Evolutionary conservation across 2,113 vertebrate genomes (phyloP), one percentile per base, ranked within the genome.

Genomic region (Desmodus rotundus): DNA sequence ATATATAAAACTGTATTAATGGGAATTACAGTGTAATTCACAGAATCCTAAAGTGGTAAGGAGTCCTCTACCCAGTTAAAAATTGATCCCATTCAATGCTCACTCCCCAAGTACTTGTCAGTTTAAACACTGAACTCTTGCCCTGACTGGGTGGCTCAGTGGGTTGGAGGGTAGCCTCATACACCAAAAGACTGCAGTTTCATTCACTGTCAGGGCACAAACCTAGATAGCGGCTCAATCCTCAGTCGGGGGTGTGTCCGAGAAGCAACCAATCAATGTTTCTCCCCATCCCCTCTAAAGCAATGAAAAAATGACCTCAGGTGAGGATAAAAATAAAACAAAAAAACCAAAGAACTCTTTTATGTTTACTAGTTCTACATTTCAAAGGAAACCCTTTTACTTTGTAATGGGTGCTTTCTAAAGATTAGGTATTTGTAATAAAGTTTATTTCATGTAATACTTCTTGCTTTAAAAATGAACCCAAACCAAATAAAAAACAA

Each of bases 341-440:
- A 58, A 10, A 65, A 67, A 67, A 65, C n/a, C 67, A 63, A 8
- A 26, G 58, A 33, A 76, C 43, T 70, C 6, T 89, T 86, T 77
- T 31, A 4, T 74, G 65, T 78, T 93, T 56, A 52, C 28, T 56
- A 89, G 36, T 85, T 78, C 41, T 61, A 14, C 38, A 56, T 91
- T 81, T 96, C 72, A 63, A 91, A 95, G 61, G 61, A 76, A 17
- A 88, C 20, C 7, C 74, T 68, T 77, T 76, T 78, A 68, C 28
- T 73, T 52, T 50, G 16, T 20, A 89, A 58, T 70, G 65, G 89
- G 58, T 93, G 65, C 89, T 95, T 93, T 91, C 47, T 87, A 77
- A 73, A 93, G 86, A 28, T 19, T 70, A 31, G 36, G 0, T 52
- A 54, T 85, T 56, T 88, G 33, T 87, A 78, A 50, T 76, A 83